These are phyloP conservation scores for Drosophila tsacasi DNA, from an alignment of 1,140 invertebrate genomes.

Conservation along the genomic window DNA sequence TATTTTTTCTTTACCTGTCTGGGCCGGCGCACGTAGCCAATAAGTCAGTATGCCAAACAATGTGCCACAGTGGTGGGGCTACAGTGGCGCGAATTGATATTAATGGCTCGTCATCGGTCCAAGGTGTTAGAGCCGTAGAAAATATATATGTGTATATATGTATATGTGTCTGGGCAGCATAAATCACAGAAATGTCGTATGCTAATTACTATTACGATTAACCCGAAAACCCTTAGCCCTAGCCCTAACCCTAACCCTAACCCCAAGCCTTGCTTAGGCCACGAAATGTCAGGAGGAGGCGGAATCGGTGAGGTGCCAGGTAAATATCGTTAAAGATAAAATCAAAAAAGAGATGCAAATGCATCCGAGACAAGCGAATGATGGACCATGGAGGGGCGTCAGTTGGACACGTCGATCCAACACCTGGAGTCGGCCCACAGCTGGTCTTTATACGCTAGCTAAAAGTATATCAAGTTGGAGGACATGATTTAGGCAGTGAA, in stretches of 20 bases:
- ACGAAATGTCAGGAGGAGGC: neutral
- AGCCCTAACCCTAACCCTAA: neutral
- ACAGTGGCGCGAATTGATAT: conserved; percentile 54
- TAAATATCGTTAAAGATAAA: conserved; percentile 17
- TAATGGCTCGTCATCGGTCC: conserved; percentile 48
- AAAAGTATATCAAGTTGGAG: neutral
- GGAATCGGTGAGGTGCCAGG: neutral
- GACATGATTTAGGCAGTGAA: neutral
- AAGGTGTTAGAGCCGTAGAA: conserved; percentile 1
- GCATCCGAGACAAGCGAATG: conserved; percentile 21
- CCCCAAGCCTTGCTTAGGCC: neutral
- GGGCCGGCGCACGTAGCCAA: conserved; percentile 51
- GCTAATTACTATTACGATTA: conserved; percentile 30
- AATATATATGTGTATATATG: neutral
- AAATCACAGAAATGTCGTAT: conserved; percentile 48
- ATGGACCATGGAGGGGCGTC: neutral
- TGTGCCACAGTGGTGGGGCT: conserved; percentile 45
- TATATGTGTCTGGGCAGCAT: conserved; percentile 31
- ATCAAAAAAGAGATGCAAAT: conserved; percentile 14
- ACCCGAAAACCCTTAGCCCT: conserved; percentile 2
- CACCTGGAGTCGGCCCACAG: neutral
- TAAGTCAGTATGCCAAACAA: conserved; percentile 56
- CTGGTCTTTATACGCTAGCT: neutral
- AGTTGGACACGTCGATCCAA: neutral
- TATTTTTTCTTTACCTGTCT: neutral